Evolutionary conservation across 1,140 invertebrate genomes (phyloP).

Genomic region (Hycleus phaleratus): DNA sequence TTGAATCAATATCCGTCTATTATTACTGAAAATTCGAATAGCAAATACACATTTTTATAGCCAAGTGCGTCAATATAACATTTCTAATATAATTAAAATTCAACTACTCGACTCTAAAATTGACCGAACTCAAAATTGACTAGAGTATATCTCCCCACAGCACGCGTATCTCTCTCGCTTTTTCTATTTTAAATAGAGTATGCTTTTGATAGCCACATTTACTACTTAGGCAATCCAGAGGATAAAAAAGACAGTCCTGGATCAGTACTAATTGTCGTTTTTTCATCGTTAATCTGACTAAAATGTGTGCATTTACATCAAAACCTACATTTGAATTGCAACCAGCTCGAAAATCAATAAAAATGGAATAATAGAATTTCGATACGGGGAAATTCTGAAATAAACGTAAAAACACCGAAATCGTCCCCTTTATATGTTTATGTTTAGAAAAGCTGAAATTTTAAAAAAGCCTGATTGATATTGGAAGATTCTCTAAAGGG

Average conservation of each 20-base stretch:
- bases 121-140: slow-evolving; percentile 42
- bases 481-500: no score
- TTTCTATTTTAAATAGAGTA: slow-evolving; percentile 10
- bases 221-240: slow-evolving; percentile 31
- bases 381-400: no score
- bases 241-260: not conserved
- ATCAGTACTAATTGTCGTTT: slow-evolving; percentile 1
- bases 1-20: no score
- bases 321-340: slow-evolving; percentile 25
- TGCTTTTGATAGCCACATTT: slow-evolving; percentile 30
- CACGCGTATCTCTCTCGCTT: slow-evolving; percentile 26
- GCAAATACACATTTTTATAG: slow-evolving; percentile 12
- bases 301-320: slow-evolving; percentile 31
- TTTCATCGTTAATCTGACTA: slow-evolving; percentile 3
- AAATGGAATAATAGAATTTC: no score
- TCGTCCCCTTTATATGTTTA: no score
- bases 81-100: slow-evolving; percentile 26
- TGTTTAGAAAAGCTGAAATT: no score
- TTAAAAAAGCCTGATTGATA: no score
- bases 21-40: not conserved
- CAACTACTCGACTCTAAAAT: slow-evolving; percentile 35
- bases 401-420: no score
- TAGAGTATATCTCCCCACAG: slow-evolving; percentile 37
- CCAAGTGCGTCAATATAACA: slow-evolving; percentile 22
- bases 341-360: slow-evolving; percentile 20